A percentile compares a stretch with the other conserved stretches of the same genome.
phyloP scores from a whole-genome alignment of 2,888 invertebrate species.

The Timema podura region DNA sequence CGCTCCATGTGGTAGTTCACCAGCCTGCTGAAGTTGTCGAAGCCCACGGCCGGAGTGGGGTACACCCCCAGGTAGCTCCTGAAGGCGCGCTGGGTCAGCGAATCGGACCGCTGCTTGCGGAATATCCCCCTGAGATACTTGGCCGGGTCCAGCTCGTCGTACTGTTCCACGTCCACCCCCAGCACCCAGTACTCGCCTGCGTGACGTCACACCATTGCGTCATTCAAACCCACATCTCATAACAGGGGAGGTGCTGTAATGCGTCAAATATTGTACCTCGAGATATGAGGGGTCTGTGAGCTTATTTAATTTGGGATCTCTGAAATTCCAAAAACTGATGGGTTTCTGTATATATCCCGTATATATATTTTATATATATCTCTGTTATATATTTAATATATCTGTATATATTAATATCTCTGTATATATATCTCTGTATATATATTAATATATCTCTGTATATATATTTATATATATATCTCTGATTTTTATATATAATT shows the following conservation, averaged over 20 bases:
- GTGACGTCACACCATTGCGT: not conserved
- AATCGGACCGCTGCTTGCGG: constrained; percentile 58
- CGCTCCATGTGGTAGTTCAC: constrained; percentile 80
- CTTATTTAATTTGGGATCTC: too few relatives aligned
- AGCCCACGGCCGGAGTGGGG: constrained; percentile 66
- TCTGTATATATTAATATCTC: too few relatives aligned
- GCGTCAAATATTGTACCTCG: not conserved
- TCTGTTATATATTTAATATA: too few relatives aligned
- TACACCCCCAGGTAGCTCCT: constrained; percentile 78
- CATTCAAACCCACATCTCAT: too few relatives aligned
- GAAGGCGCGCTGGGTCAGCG: constrained; percentile 65
- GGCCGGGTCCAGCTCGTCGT: constrained; percentile 70
- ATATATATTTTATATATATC: too few relatives aligned
- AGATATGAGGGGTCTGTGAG: too few relatives aligned
- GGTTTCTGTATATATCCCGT: not conserved
- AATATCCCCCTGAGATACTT: constrained; percentile 72
- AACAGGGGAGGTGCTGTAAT: not conserved
- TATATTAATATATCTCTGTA: too few relatives aligned
- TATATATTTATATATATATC: too few relatives aligned
- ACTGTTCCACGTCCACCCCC: constrained; percentile 86
- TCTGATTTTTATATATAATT: too few relatives aligned
- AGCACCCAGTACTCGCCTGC: constrained; percentile 91
- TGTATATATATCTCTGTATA: too few relatives aligned
- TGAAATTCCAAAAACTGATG: not conserved
- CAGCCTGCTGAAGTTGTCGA: constrained; percentile 65